Evolutionary conservation across 2,888 invertebrate species (phyloP).

Genomic region (Parochlus steinenii): DNA sequence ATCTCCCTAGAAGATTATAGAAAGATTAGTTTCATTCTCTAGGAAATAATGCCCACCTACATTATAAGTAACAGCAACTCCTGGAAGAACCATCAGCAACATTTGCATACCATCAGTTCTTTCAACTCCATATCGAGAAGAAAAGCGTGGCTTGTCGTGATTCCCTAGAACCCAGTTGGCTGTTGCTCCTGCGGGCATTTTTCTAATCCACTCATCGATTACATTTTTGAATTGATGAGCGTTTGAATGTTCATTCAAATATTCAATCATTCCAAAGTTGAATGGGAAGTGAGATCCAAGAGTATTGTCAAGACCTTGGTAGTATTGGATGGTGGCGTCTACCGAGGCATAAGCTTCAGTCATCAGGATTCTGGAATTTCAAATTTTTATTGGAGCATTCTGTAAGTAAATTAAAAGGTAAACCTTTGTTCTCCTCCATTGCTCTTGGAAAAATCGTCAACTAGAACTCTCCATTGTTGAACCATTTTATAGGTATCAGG

Average conservation of each 20-base stretch:
- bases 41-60: too few species aligned
- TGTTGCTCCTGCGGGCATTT: slow-evolving; percentile 40
- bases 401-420: too few species aligned
- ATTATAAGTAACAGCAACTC: slow-evolving; percentile 73
- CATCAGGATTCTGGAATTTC: slow-evolving; percentile 50
- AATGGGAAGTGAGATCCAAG: slow-evolving; percentile 59
- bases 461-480: slow-evolving; percentile 43
- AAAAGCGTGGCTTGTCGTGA: slow-evolving; percentile 57
- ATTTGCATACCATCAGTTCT: slow-evolving; percentile 71
- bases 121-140: slow-evolving; percentile 46
- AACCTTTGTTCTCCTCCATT: slow-evolving; percentile 27
- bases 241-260: slow-evolving; percentile 37
- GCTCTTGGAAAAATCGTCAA: slow-evolving; percentile 36
- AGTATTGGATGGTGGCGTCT: slow-evolving; percentile 44
- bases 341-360: slow-evolving; percentile 54
- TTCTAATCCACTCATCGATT: slow-evolving; percentile 45
- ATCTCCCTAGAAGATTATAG: too few species aligned
- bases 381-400: too few species aligned
- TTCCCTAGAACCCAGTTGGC: slow-evolving; percentile 75
- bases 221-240: slow-evolving; percentile 42
- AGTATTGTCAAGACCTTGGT: slow-evolving; percentile 34
- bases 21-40: too few species aligned
- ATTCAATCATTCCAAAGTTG: slow-evolving; percentile 54
- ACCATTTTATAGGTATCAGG: slow-evolving; percentile 46
- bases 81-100: slow-evolving; percentile 65